phyloP scores from a whole-genome alignment of 2,797 vertebrate species.

The Pseudomugil gertrudae region DNA sequence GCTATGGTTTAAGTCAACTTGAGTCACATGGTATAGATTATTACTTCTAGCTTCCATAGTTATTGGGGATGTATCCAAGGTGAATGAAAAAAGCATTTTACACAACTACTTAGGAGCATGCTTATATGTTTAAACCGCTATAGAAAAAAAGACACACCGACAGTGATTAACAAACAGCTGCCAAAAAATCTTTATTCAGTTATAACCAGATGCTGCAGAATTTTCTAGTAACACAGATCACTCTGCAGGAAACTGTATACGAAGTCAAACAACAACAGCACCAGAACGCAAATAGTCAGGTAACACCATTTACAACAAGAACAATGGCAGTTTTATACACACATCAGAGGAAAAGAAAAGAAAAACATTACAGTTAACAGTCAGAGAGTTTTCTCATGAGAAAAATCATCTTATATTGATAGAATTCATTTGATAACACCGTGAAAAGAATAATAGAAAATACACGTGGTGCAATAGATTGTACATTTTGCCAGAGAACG shows the following conservation, averaged over 20 bases:
- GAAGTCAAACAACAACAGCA: slow-evolving; percentile 82
- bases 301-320: slow-evolving; percentile 79
- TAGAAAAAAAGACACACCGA: slow-evolving; percentile 32
- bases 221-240: slow-evolving; percentile 40
- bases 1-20: slow-evolving; percentile 2
- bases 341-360: slow-evolving; percentile 59
- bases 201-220: slow-evolving; percentile 64
- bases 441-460: slow-evolving; percentile 66
- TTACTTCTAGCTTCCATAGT: too few relatives aligned
- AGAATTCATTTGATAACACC: slow-evolving; percentile 59
- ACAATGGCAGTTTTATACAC: slow-evolving; percentile 75
- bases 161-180: slow-evolving; percentile 80
- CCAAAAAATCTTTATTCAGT: slow-evolving; percentile 82
- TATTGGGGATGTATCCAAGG: too few relatives aligned
- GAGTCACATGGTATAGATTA: neutral
- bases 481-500: slow-evolving; percentile 60
- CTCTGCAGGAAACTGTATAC: slow-evolving; percentile 69
- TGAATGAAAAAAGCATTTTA: too few relatives aligned
- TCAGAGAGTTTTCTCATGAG: slow-evolving; percentile 69
- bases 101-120: too few relatives aligned
- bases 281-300: slow-evolving; percentile 73
- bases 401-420: slow-evolving; percentile 62
- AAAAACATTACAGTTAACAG: slow-evolving; percentile 78
- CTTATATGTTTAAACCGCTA: neutral
- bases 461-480: slow-evolving; percentile 62